Evolutionary conservation across 2,113 vertebrate genomes (phyloP).

Genomic region (Gnathonemus echidnorhynchus): DNA sequence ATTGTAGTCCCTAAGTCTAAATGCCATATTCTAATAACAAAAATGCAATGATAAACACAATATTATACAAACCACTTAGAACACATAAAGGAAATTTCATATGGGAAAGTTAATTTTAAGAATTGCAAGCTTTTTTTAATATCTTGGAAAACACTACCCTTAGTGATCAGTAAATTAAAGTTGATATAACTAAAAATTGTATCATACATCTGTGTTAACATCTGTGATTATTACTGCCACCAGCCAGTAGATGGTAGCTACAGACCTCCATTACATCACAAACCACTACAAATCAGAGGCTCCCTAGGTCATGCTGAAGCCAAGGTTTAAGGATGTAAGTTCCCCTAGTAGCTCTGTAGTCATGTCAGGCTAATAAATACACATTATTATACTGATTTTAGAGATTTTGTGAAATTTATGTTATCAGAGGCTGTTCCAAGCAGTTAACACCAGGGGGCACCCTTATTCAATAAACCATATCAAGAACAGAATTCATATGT

Average conservation of each 20-base stretch:
- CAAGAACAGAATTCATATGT: not conserved
- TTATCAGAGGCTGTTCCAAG: not conserved
- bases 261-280: not conserved
- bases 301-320: not conserved
- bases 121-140: not conserved
- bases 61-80: not conserved
- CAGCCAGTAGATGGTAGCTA: not conserved
- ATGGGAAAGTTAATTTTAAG: not conserved
- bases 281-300: not conserved
- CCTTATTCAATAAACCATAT: not conserved
- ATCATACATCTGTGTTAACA: not conserved
- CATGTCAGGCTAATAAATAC: not conserved
- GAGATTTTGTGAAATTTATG: not conserved
- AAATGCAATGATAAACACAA: not conserved
- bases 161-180: not conserved
- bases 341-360: not conserved
- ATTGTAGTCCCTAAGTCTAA: not conserved
- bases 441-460: conserved; percentile 6
- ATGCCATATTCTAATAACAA: not conserved
- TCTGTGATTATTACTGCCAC: not conserved
- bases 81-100: not conserved
- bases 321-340: conserved; percentile 4
- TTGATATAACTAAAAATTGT: not conserved
- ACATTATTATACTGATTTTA: not conserved
- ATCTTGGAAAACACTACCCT: not conserved